Conservation (phyloP, 2,797 vertebrate genomes). For the Limnodromus scolopaceus region DNA sequence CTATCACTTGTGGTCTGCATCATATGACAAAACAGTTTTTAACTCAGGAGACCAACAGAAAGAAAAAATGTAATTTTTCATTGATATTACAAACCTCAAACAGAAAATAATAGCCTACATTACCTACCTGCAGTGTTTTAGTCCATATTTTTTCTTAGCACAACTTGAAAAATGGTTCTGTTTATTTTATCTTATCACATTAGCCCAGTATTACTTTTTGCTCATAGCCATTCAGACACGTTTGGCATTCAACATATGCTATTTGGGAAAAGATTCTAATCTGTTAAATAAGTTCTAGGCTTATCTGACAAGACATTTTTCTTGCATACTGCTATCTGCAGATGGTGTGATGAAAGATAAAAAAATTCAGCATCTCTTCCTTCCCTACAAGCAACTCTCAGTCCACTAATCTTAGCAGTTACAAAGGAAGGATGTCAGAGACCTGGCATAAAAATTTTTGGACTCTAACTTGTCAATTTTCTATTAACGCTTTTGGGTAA, state of each 20-base stretch:
- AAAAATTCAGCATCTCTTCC: not conserved
- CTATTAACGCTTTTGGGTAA: not conserved
- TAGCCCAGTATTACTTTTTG: slow-evolving; percentile 49
- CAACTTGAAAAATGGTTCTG: slow-evolving; percentile 47
- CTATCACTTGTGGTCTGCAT: not conserved
- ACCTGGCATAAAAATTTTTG: not conserved
- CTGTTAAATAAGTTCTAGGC: slow-evolving; percentile 69
- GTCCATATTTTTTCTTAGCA: not conserved
- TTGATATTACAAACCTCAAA: not conserved
- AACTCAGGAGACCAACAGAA: not conserved
- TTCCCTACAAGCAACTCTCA: not conserved
- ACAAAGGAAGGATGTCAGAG: not conserved
- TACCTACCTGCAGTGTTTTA: not conserved
- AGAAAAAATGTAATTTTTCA: not conserved
- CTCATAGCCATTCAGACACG: slow-evolving; percentile 29
- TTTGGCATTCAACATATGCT: slow-evolving; percentile 64
- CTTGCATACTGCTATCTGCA: slow-evolving; percentile 45
- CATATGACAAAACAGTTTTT: not conserved
- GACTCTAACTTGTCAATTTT: not conserved
- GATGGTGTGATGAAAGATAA: slow-evolving; percentile 42
- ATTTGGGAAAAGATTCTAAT: slow-evolving; percentile 59
- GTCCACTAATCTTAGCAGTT: not conserved
- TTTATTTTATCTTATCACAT: slow-evolving; percentile 62
- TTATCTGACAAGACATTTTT: slow-evolving; percentile 64
- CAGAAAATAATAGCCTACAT: not conserved